Base-by-base conservation (phyloP, 2,113 vertebrate genomes). In the Pogonocichla stellata region DNA sequence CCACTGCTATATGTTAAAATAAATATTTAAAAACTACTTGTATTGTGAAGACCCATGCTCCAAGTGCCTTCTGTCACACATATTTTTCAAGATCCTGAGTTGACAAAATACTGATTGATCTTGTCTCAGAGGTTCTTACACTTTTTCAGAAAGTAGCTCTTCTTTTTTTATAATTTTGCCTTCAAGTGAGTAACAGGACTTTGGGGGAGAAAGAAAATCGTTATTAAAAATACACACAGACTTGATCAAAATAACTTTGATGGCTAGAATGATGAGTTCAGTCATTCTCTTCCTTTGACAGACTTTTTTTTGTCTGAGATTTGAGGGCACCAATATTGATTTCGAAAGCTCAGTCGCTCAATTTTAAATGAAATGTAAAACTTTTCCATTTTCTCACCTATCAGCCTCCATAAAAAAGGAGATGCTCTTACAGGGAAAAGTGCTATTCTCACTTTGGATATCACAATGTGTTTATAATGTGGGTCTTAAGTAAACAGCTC, bases 161-260 rank as follows among this genome's bases (percentile, higher is more conserved):
- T 87, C 69, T 96, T 86, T 92, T 86, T 92, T 74, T 94, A 80
- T 93, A 93, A 95, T 95, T 94, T 94, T 92, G 64, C 72, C 82
- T 93, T 96, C 69, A 96, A 96, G 72, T 95, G 93, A 88, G 69
- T 94, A 93, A 92, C 79, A 86, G 74, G 94, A 78, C 91, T 91
- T 95, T 34, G 29, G 50, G 9, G 20, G 83, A 91, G 80, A 89
- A 75, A 36, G 40, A 95, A 96, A 96, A 96, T 96, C 93, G 0
- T 97, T 97, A 96, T 94, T 95, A 94, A 97, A 94, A 94, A 90
- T 80, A 92, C 88, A 94, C 67, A 34, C 47, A 86, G 92, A 38
- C 93, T 65, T 90, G 94, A 96, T 96, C 93, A 96, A 96, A 97
- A 96, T 80, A 92, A 78, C 96, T 96, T 97, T 96, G 96, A 96